phyloP scores from a whole-genome alignment of 2,888 invertebrate genomes.

The Deilephila porcellus region DNA sequence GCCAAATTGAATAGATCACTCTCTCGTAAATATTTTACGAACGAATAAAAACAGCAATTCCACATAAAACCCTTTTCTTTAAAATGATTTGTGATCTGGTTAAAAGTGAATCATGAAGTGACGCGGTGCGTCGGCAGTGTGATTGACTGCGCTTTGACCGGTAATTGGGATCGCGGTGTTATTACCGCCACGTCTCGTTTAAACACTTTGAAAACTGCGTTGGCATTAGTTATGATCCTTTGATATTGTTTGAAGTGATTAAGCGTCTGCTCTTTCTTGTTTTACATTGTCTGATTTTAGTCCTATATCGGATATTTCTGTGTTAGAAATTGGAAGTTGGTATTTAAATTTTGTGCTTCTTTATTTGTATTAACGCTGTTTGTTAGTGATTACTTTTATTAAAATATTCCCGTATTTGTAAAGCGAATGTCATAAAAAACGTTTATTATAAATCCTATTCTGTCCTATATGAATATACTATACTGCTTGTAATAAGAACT shows the following conservation, averaged over 20 bases:
- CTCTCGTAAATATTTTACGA: too few species aligned
- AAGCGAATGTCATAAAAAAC: too few species aligned
- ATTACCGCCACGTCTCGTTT: slow-evolving; percentile 55
- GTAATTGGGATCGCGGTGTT: slow-evolving; percentile 70
- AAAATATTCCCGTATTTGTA: too few species aligned
- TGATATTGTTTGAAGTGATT: slow-evolving; percentile 20
- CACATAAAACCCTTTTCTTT: background rate
- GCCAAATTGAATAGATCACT: too few species aligned
- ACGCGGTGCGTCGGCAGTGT: slow-evolving; percentile 44
- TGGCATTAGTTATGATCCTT: slow-evolving; percentile 14
- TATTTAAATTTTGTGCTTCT: too few species aligned
- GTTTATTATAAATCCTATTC: too few species aligned
- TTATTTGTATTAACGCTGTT: too few species aligned
- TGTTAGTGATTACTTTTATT: too few species aligned
- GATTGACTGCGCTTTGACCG: slow-evolving; percentile 69
- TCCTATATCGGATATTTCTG: background rate
- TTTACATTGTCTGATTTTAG: background rate
- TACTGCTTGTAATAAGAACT: too few species aligned
- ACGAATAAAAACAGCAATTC: background rate
- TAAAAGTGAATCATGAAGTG: slow-evolving; percentile 17
- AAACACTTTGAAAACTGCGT: slow-evolving; percentile 35
- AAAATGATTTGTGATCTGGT: slow-evolving; percentile 4
- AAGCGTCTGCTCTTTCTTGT: background rate
- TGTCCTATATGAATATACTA: too few species aligned
- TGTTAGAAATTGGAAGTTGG: too few species aligned